phyloP scores from a whole-genome alignment of 2,797 vertebrate species.

The Crenuchus spilurus region DNA sequence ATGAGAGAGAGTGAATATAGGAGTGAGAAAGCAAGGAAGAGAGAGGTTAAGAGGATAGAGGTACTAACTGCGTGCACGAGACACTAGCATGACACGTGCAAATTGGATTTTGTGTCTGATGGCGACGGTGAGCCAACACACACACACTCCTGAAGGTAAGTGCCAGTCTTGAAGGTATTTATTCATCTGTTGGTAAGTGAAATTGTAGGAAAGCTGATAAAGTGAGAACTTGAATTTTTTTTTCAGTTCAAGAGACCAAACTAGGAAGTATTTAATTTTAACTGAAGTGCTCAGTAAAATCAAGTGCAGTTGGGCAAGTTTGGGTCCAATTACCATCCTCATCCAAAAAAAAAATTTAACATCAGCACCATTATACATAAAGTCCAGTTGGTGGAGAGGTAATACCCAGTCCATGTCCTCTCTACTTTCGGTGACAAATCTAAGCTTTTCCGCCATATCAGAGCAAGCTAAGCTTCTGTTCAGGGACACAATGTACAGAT shows the following conservation, averaged over 20 bases:
- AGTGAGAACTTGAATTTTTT: background rate
- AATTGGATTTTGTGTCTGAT: constrained; percentile 19
- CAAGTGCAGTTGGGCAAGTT: background rate
- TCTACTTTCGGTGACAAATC: background rate
- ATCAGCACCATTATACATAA: background rate
- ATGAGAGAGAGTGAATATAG: background rate
- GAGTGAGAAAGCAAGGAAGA: constrained; percentile 30
- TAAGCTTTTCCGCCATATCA: background rate
- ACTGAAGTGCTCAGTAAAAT: background rate
- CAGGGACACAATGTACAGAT: background rate
- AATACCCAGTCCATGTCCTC: background rate
- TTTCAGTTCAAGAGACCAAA: no score
- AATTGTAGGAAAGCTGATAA: background rate
- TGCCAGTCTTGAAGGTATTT: background rate
- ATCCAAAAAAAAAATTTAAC: background rate
- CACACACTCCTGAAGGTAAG: constrained; percentile 44
- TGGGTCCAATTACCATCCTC: background rate
- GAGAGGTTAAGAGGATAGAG: constrained; percentile 44
- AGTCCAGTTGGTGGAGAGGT: background rate
- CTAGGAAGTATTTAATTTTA: background rate
- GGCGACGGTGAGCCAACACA: background rate
- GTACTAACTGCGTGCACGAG: background rate
- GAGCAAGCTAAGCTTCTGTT: background rate
- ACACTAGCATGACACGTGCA: constrained; percentile 25
- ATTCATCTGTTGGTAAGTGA: no score